Conservation (phyloP, 2,888 invertebrate species). For the Choristoneura rosaceana region DNA sequence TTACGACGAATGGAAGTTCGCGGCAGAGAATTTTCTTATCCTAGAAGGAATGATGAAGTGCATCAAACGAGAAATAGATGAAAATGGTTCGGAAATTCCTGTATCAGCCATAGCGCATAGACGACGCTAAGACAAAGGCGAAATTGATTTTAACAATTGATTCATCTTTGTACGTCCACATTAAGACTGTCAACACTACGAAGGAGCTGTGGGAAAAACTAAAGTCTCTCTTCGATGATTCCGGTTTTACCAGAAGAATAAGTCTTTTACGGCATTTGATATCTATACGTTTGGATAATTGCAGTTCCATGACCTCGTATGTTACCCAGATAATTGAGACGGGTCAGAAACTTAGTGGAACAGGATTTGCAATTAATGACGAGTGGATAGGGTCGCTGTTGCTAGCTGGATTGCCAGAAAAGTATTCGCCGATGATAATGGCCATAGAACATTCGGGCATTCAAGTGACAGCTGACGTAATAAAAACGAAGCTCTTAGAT, state of each 20-base stretch:
- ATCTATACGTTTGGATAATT: neutral
- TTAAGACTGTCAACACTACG: neutral
- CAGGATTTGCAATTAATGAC: neutral
- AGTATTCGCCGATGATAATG: constrained; percentile 9
- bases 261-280: neutral
- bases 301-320: neutral
- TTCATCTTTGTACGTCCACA: neutral
- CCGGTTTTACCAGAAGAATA: neutral
- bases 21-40: neutral
- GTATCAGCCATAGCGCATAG: neutral
- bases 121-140: neutral
- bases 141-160: neutral
- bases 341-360: neutral
- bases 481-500: neutral
- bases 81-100: no score
- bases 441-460: neutral
- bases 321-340: neutral
- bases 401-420: neutral
- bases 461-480: neutral
- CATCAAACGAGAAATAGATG: neutral
- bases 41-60: neutral
- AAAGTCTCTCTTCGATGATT: neutral
- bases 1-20: neutral
- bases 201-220: neutral
- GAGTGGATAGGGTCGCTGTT: neutral